These are phyloP conservation scores for Ginglymostoma cirratum DNA, from an alignment of 2,113 vertebrate species.

Conservation along the genomic window DNA sequence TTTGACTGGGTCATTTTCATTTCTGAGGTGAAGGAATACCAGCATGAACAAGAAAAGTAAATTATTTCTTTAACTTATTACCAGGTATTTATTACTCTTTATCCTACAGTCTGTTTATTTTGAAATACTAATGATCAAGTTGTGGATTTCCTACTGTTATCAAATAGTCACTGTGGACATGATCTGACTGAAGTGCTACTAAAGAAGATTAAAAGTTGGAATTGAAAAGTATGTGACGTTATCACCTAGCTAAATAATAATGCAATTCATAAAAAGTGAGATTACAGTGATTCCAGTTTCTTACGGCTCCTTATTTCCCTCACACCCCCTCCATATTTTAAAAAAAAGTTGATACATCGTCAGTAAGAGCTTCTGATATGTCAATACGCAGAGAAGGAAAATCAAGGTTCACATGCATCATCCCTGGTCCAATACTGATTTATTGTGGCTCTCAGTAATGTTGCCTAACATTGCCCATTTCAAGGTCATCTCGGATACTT, in stretches of 20 bases:
- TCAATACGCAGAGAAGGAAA: no score
- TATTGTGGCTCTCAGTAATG: no score
- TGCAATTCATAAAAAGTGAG: background rate
- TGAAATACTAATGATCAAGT: background rate
- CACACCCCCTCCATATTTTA: background rate
- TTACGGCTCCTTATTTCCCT: no score
- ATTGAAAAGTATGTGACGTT: background rate
- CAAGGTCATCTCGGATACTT: no score
- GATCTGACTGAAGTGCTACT: background rate
- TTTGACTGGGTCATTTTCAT: background rate
- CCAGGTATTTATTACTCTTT: background rate
- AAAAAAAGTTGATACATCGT: background rate
- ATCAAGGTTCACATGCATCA: background rate
- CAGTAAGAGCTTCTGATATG: no score
- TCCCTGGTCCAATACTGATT: background rate
- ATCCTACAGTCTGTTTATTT: background rate
- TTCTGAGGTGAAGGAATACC: background rate
- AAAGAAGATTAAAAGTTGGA: background rate
- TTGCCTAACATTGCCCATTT: no score
- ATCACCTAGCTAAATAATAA: background rate
- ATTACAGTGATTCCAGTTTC: background rate
- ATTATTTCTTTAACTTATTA: background rate
- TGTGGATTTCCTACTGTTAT: background rate
- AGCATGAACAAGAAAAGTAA: background rate
- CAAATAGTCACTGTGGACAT: background rate